Conservation (phyloP, 2,797 vertebrate species). For the Lithobates pipiens region DNA sequence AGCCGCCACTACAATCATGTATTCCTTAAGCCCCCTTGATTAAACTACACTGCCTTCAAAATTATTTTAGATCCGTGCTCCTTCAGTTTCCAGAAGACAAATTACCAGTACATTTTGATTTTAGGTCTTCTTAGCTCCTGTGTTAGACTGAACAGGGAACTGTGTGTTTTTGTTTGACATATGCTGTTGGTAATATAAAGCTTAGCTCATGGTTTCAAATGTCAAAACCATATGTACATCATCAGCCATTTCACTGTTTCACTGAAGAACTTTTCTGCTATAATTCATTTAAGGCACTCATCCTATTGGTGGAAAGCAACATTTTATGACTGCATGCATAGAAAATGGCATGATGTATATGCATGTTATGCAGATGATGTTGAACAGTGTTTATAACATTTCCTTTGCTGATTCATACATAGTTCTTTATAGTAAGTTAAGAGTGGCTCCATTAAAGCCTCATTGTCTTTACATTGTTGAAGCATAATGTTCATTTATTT, state of each 20-base stretch:
- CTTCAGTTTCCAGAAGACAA: background rate
- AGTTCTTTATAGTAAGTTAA: constrained; percentile 16
- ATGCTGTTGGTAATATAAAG: constrained; percentile 19
- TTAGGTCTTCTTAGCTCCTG: background rate
- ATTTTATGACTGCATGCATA: constrained; percentile 30
- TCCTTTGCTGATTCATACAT: constrained; percentile 35
- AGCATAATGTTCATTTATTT: background rate
- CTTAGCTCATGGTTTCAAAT: constrained; percentile 55
- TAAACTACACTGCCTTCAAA: background rate
- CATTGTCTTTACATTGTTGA: background rate
- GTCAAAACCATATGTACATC: constrained; percentile 43
- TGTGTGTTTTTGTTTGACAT: constrained; percentile 2
- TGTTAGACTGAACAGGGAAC: background rate
- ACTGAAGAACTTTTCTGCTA: constrained; percentile 15
- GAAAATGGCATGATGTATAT: constrained; percentile 43
- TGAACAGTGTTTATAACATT: constrained; percentile 19
- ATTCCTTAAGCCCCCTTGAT: background rate
- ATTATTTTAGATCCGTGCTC: background rate
- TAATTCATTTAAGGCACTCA: constrained; percentile 32
- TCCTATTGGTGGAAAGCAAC: constrained; percentile 17
- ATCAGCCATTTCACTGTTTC: constrained; percentile 34
- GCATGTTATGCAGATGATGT: constrained; percentile 24
- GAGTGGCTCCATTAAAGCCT: constrained; percentile 10
- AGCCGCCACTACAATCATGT: no score
- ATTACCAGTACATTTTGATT: background rate